Percentiles rank a stretch among this genome's conserved stretches.
phyloP scores from a whole-genome alignment of 2,113 vertebrate genomes.

The Epinephelus fuscoguttatus region DNA sequence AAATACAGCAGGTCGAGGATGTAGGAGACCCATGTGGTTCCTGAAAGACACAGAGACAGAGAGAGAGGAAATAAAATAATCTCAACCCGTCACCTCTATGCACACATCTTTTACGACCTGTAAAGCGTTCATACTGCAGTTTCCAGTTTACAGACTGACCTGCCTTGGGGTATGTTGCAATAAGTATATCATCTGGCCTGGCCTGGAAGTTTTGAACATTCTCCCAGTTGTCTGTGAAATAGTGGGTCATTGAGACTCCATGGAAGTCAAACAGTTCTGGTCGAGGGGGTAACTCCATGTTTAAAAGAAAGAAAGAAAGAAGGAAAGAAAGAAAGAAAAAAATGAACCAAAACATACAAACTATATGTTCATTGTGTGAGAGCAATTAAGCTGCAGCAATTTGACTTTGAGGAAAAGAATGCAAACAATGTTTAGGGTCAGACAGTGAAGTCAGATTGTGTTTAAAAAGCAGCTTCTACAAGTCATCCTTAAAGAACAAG shows the following conservation, averaged over 20 bases:
- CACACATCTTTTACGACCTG: neutral
- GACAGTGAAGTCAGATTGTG: no score
- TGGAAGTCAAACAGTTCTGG: conserved; percentile 75
- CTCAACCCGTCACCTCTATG: neutral
- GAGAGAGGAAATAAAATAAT: neutral
- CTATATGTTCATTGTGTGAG: no score
- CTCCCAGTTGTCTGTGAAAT: conserved; percentile 84
- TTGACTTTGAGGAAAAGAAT: no score
- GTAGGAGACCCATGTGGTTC: conserved; percentile 87
- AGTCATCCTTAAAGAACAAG: no score
- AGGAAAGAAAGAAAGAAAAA: neutral
- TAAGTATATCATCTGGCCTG: conserved; percentile 84
- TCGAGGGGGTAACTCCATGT: conserved; percentile 12
- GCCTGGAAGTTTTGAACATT: conserved; percentile 84
- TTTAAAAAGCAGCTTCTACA: no score
- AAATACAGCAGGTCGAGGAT: conserved; percentile 85
- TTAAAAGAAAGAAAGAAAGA: neutral
- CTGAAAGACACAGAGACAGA: conserved; percentile 58
- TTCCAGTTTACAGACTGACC: conserved; percentile 63
- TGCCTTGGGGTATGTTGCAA: conserved; percentile 89
- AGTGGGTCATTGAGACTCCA: conserved; percentile 75
- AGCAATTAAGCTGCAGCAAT: no score
- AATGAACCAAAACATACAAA: neutral
- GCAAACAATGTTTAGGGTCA: no score
- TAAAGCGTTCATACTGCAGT: no score